Percentiles rank a stretch among this genome's conserved stretches.
phyloP scores from a whole-genome alignment of 2,888 invertebrate genomes.

The Trilocha varians region DNA sequence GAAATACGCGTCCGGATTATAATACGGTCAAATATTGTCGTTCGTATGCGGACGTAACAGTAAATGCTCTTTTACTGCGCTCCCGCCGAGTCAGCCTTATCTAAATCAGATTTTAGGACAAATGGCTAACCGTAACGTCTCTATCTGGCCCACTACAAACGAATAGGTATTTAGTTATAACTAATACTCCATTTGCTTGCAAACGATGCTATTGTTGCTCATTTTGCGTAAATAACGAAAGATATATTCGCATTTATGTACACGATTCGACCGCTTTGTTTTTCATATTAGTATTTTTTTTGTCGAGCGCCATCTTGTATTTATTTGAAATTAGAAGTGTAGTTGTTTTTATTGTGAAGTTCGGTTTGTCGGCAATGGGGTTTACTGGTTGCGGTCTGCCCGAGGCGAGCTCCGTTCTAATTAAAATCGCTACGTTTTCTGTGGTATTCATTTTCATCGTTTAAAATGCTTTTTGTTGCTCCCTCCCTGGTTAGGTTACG shows the following conservation, averaged over 20 bases:
- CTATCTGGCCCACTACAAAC: not conserved
- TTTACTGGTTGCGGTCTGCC: slow-evolving; percentile 53
- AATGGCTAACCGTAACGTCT: not conserved
- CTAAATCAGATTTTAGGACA: slow-evolving; percentile 9
- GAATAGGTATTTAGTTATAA: not conserved
- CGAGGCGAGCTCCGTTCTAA: slow-evolving; percentile 57
- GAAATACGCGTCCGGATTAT: slow-evolving; percentile 25
- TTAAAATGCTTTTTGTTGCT: slow-evolving; percentile 61
- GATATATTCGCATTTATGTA: not conserved
- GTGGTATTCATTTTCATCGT: slow-evolving; percentile 65
- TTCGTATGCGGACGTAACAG: slow-evolving; percentile 27
- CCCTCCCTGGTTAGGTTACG: slow-evolving; percentile 48
- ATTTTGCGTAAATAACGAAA: not conserved
- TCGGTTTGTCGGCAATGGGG: slow-evolving; percentile 28
- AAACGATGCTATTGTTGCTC: not conserved
- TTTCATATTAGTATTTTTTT: not conserved
- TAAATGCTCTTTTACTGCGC: slow-evolving; percentile 17
- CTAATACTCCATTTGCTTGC: not conserved
- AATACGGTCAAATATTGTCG: slow-evolving; percentile 29
- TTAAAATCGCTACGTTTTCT: slow-evolving; percentile 67
- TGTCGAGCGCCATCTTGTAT: not conserved
- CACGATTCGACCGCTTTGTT: not conserved
- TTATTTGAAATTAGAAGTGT: slow-evolving; percentile 20
- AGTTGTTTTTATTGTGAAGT: slow-evolving; percentile 29
- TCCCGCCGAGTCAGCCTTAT: slow-evolving; percentile 21